Evolutionary conservation across 1,140 invertebrate species (phyloP).

Genomic region (Drosophila aff.): DNA sequence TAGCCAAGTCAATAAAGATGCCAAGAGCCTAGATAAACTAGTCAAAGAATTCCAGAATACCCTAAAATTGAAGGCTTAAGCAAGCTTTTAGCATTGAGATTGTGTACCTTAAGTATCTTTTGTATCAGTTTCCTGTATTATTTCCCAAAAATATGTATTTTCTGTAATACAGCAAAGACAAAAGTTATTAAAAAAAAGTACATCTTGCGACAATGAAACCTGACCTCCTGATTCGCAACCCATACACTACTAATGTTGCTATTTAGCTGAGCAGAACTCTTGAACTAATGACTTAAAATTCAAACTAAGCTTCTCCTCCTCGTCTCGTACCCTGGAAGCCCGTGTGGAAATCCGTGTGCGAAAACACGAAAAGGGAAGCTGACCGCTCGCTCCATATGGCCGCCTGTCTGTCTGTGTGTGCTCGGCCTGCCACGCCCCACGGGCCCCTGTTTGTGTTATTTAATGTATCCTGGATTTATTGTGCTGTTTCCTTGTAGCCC

Average conservation of each 20-base stretch:
- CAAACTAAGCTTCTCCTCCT: neutral
- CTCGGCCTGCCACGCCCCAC: conserved; percentile 26
- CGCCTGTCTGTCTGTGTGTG: conserved; percentile 48
- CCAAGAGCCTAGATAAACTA: neutral
- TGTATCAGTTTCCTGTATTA: too few relatives aligned
- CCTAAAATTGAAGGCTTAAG: too few relatives aligned
- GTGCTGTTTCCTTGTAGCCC: conserved; percentile 75
- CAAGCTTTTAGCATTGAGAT: neutral
- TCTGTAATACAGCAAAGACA: too few relatives aligned
- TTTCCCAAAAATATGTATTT: too few relatives aligned
- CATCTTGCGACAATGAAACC: too few relatives aligned
- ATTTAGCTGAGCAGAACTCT: neutral
- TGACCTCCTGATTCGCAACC: too few relatives aligned
- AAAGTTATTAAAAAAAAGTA: too few relatives aligned
- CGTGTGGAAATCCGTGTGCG: conserved; percentile 40
- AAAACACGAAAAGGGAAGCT: conserved; percentile 77
- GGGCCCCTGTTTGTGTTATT: conserved; percentile 62
- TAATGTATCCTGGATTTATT: conserved; percentile 83
- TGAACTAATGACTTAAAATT: neutral
- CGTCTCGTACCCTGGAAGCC: conserved; percentile 12
- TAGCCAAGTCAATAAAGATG: neutral
- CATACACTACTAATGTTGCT: too few relatives aligned
- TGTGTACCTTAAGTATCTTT: neutral
- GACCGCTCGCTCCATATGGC: conserved; percentile 64
- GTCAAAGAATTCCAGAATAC: neutral